These are phyloP conservation scores for Malurus cyaneus DNA, from an alignment of 2,113 vertebrate genomes.

Conservation along the genomic window DNA sequence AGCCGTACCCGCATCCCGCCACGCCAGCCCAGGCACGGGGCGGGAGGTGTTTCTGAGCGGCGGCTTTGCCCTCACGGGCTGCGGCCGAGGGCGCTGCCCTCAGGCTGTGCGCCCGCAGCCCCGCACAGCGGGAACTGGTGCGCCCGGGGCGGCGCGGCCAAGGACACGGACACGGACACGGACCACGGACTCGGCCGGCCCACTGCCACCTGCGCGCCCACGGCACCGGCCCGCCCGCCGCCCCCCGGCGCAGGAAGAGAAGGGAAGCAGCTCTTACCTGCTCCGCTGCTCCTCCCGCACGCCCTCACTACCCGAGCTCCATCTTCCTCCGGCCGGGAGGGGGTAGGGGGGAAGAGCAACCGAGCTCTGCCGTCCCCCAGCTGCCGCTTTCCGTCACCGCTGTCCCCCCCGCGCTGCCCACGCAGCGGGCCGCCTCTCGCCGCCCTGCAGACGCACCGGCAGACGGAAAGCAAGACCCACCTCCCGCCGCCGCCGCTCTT, in stretches of 20 bases:
- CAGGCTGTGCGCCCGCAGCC: neutral
- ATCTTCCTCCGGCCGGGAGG: slow-evolving; percentile 28
- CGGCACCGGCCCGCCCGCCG: neutral
- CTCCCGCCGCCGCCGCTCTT: slow-evolving; percentile 1
- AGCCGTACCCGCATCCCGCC: neutral
- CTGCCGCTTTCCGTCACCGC: slow-evolving; percentile 59
- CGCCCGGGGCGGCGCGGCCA: neutral
- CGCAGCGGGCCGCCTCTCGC: neutral
- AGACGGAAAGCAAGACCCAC: neutral
- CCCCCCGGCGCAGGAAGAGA: neutral
- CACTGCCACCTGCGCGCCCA: neutral
- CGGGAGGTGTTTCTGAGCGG: neutral
- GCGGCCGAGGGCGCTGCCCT: neutral
- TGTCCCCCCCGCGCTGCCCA: neutral
- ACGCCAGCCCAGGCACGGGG: neutral
- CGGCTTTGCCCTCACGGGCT: neutral
- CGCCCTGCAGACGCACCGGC: neutral
- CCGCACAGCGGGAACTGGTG: neutral
- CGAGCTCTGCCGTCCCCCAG: neutral
- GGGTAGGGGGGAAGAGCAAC: neutral
- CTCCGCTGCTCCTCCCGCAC: slow-evolving; percentile 19
- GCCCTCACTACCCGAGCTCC: slow-evolving; percentile 66
- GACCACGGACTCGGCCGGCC: neutral
- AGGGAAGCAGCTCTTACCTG: slow-evolving; percentile 66
- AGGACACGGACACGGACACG: neutral